Evolutionary conservation across 2,797 vertebrate species (phyloP), one percentile per base, ranked within the genome.

Genomic region (Acrocephalus scirpaceus): DNA sequence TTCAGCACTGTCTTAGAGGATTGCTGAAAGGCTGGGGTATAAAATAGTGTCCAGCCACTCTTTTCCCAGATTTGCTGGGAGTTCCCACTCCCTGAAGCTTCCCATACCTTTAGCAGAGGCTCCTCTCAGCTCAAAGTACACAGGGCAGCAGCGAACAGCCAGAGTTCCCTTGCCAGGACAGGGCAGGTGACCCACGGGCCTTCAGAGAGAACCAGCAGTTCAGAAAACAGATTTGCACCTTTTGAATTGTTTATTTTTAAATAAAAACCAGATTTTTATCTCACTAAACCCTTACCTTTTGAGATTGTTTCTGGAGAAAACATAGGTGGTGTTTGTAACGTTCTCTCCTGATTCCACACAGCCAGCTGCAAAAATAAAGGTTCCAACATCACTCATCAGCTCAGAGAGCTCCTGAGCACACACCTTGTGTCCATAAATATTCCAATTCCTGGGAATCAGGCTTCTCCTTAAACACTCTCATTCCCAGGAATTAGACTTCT

Each of bases 261-360:
- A 65, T 10, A 13, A 71, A 71, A 73, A 54, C 3, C 21, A 22
- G 51, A 11, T 67, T 84, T 86, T 77, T 7, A 38, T 30, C 44
- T 78, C 56, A 3, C 13, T 54, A 75, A 78, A 20, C 22, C 92
- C 94, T 4, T 96, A 99, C 99, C 99, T 99, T 97, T 99, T 99
- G 3, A 99, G 98, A 85, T 98, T 97, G 96, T 98, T 99, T 94
- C 99, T 98, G 93, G 99, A 99, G 97, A 99, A 99, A 50, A 99
- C 97, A 13, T 99, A 99, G 0, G 99, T 99, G 47, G 99, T 99
- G 88, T 99, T 99, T 42, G 98, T 99, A 62, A 99, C 97, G 34
- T 99, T 99, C 93, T 99, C 99, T 71, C 99, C 99, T 0, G 99
- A 98, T 93, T 99, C 99, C 90, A 99, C 98, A 50, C 99, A 99